Conservation (phyloP, 2,113 vertebrate species). For the Erinaceus europaeus region DNA sequence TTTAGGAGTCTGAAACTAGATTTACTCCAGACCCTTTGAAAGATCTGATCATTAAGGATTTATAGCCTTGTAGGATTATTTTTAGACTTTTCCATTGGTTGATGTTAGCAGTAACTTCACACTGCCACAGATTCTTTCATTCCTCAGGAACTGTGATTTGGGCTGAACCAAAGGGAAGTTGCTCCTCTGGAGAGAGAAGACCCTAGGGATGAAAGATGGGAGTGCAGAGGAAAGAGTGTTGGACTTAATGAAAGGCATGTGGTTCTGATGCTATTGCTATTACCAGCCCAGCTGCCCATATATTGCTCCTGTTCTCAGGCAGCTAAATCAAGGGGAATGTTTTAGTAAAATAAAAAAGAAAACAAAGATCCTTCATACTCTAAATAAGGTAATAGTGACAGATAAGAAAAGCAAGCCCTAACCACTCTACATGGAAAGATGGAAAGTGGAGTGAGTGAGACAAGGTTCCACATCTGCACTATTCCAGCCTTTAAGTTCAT, state of each 20-base stretch:
- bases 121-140: constrained; percentile 73
- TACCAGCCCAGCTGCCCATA: neutral
- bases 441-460: no score
- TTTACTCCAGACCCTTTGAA: constrained; percentile 77
- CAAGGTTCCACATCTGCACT: no score
- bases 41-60: constrained; percentile 78
- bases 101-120: constrained; percentile 74
- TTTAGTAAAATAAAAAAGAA: neutral
- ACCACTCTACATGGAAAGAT: neutral
- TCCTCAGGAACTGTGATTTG: constrained; percentile 65
- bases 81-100: constrained; percentile 78
- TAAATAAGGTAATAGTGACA: neutral
- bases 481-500: no score
- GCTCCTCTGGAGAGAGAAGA: neutral
- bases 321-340: neutral
- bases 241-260: neutral
- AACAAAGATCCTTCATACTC: neutral
- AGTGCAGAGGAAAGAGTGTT: neutral
- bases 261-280: neutral
- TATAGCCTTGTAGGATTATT: constrained; percentile 69
- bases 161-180: constrained; percentile 72
- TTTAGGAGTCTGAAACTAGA: constrained; percentile 63
- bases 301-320: neutral
- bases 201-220: neutral
- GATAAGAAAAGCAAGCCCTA: neutral